Conservation (phyloP, 1,140 invertebrate genomes). For the Scylla paramamosain region DNA sequence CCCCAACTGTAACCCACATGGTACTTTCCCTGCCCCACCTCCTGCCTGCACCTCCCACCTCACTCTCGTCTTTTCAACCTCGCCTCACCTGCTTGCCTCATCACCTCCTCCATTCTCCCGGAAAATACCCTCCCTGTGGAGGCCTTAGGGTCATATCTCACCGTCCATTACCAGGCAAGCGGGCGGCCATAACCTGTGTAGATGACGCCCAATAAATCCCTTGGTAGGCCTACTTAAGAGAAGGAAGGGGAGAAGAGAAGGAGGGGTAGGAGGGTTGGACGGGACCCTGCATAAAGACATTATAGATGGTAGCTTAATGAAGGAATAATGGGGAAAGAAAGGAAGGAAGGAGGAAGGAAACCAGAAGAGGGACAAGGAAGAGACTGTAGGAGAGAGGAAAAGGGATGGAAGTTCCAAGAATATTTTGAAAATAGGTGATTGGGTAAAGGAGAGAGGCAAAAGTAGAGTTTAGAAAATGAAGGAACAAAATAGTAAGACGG, state of each 20-base stretch:
- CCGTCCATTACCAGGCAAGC: too few relatives aligned
- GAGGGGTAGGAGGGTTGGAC: neutral
- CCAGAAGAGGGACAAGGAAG: neutral
- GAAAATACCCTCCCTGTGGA: neutral
- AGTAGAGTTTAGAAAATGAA: neutral
- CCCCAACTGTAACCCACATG: neutral
- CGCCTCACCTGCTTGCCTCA: neutral
- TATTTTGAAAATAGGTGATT: neutral
- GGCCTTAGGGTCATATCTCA: too few relatives aligned
- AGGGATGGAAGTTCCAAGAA: neutral
- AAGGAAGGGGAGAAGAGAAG: neutral
- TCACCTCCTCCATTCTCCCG: neutral
- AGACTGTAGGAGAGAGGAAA: neutral
- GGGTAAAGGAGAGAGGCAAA: neutral
- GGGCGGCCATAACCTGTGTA: too few relatives aligned
- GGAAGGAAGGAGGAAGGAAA: slow-evolving; percentile 11
- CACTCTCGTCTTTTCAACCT: neutral
- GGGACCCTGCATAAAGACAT: neutral
- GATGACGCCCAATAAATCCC: too few relatives aligned
- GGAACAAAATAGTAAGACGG: neutral
- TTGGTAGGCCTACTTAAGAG: neutral
- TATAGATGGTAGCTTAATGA: too few relatives aligned
- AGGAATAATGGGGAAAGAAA: neutral
- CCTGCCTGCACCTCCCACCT: neutral
- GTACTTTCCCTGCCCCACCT: neutral